Evolutionary conservation across 37 sponge, comb jelly and placozoan species (phyloP), one percentile per base, ranked within the genome.

Genomic region (Aphrocallistes beatrix): DNA sequence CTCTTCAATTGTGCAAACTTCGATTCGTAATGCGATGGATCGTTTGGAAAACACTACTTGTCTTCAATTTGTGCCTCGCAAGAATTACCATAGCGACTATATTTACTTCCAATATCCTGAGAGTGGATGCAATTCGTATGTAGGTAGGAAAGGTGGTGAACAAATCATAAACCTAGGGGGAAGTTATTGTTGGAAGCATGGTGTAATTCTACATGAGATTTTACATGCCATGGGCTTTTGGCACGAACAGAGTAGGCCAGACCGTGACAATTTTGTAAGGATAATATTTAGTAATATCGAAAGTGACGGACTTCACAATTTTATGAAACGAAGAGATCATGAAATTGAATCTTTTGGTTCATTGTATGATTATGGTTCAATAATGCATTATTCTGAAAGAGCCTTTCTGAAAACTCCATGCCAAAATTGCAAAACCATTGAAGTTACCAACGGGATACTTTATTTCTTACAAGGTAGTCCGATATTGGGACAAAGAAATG

Each of bases 161-260:
- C 84, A 84, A 40, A 17, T 3, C 6, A 40, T 84, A 9, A 84
- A 84, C 21, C 23, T 84, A n/a, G 48, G 86, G 23, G n/a, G n/a
- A n/a, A 42, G 13, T 42, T 60, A 75, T 28, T 85, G 86, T 85
- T 38, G 13, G 0, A 36, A 10, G 0, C 34, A 49, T 85, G 85
- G 51, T 21, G 48, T 36, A 3, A 47, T 16, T 32, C 23, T 86
- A 1, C 87, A 86, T 81, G 87, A 86, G n/a, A 86, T 86, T 81
- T 82, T 82, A 0, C 87, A 86, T 38, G 82, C 82, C 1, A 37
- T 81, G 19, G 87, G 87, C 23, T 86, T 86, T 45, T 86, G 82
- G 82, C 87, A 86, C 37, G 87, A 86, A 47, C 87, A 86, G 36
- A 38, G 47, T 25, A 45, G 87, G 23, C 82, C 87, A 1, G 87